Conservation (phyloP, 2,797 vertebrate species). For the Kryptolebias ocellatus region DNA sequence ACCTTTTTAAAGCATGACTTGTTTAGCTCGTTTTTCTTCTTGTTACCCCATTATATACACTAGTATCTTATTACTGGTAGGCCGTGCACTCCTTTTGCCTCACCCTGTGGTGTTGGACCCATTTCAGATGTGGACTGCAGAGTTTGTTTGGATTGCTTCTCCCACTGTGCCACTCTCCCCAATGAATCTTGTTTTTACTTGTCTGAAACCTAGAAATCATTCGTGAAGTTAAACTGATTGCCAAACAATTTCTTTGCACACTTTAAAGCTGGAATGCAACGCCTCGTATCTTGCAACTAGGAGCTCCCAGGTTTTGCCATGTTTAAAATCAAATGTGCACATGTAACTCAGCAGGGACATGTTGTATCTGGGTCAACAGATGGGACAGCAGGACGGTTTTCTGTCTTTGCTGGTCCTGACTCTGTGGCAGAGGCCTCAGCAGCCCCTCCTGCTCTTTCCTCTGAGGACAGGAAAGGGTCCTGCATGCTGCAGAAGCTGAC, state of each 20-base stretch:
- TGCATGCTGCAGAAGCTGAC: slow-evolving; percentile 55
- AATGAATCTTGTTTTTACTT: slow-evolving; percentile 14
- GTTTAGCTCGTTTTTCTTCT: not conserved
- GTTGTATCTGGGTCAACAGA: slow-evolving; percentile 29
- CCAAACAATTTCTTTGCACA: not conserved
- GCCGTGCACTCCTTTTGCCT: slow-evolving; percentile 12
- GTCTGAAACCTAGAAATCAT: not conserved
- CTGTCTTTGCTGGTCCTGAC: slow-evolving; percentile 50
- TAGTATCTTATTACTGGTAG: slow-evolving; percentile 23
- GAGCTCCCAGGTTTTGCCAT: too few species aligned
- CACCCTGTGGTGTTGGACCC: slow-evolving; percentile 32
- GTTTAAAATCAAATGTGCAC: not conserved
- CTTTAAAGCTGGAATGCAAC: not conserved
- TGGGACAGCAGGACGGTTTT: slow-evolving; percentile 34
- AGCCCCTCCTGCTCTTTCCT: not conserved
- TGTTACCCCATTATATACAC: slow-evolving; percentile 2
- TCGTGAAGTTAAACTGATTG: not conserved
- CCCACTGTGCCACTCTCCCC: slow-evolving; percentile 18
- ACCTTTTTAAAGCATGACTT: too few species aligned
- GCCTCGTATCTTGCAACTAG: not conserved
- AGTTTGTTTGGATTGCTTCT: slow-evolving; percentile 29
- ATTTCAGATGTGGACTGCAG: slow-evolving; percentile 26
- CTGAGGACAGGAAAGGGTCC: slow-evolving; percentile 26
- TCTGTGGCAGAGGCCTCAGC: slow-evolving; percentile 36
- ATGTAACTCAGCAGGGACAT: not conserved